Evolutionary conservation across 1,140 invertebrate species (phyloP).

Genomic region (Drosophila pseudoananassae): DNA sequence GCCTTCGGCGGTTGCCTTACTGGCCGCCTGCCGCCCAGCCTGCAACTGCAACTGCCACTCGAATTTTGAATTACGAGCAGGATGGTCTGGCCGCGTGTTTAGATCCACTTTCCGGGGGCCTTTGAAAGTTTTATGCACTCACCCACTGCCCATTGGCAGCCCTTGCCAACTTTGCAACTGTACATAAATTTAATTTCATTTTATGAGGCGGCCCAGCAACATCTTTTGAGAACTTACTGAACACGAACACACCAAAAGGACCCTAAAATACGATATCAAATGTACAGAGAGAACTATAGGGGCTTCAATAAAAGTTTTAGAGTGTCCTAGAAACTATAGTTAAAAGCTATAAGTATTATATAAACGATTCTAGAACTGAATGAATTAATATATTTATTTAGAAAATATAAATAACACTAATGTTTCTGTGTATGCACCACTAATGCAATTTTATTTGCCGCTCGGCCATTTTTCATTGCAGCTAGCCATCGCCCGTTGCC

Average conservation of each 20-base stretch:
- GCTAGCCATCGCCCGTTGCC: constrained; percentile 25
- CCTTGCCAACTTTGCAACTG: constrained; percentile 70
- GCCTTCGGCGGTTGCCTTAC: constrained; percentile 57
- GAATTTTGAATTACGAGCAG: constrained; percentile 79
- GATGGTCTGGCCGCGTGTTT: constrained; percentile 59
- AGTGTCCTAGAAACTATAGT: too few species aligned
- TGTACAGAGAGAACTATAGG: background rate
- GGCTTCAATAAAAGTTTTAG: background rate
- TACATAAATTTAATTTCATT: constrained; percentile 81
- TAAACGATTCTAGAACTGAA: background rate
- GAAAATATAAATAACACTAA: background rate
- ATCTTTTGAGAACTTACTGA: constrained; percentile 60
- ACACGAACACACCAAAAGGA: constrained; percentile 22
- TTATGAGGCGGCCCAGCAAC: constrained; percentile 67
- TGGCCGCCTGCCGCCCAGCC: constrained; percentile 12
- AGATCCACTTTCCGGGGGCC: constrained; percentile 68
- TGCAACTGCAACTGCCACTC: constrained; percentile 63
- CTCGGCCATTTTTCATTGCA: constrained; percentile 69
- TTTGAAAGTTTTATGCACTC: constrained; percentile 70
- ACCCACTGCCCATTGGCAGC: constrained; percentile 7
- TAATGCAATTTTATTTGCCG: constrained; percentile 75
- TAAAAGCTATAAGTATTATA: too few species aligned
- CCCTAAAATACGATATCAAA: constrained; percentile 24
- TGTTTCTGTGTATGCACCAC: constrained; percentile 30
- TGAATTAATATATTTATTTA: background rate